Evolutionary conservation across 2,888 invertebrate genomes (phyloP), one percentile per base, ranked within the genome.

Genomic region (Stomorhina lunata): DNA sequence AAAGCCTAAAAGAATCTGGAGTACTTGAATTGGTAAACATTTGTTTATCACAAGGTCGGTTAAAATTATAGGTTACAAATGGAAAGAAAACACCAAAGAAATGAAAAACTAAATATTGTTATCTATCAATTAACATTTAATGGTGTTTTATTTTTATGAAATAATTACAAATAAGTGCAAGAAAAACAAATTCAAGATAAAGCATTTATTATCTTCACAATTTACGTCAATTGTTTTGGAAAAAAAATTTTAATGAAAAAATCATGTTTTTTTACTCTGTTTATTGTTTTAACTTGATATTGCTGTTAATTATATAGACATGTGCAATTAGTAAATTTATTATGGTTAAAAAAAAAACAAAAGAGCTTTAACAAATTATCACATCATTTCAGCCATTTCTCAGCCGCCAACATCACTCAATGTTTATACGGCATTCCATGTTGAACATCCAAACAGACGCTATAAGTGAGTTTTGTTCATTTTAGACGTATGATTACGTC

Each of bases 11-110:
- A 53, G 68, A 34, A 34, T 57, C 57, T 55, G 43, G 27, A 65
- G 61, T 69, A 37, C 40, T 43, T 43, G 32, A 32, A n/a, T n/a
- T n/a, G n/a, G 12, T 50, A n/a, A 2, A 43, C 12, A 6, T 37
- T 59, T n/a, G 37, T 69, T 45, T 80, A 81, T 72, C 61, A 66
- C 81, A 81, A 81, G 77, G 81, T 61, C 77, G 37, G 50, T 55
- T 12, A 34, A 65, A 71, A 71, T 66, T 40, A 71, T 57, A 59
- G 37, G 32, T 65, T 71, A 43, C 57, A 57, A n/a, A 50, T 65
- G 15, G 27, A 48, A 37, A 45, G 12, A 37, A 22, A 34, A 34
- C 12, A 45, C 29, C 7, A 0, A 50, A 25, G 9, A 27, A 59
- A 20, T 53, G 7, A 55, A 43, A 55, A 25, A 17, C 17, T 37